Base-by-base conservation (phyloP, 2,888 invertebrate species). In the Aporophyla nigra region DNA sequence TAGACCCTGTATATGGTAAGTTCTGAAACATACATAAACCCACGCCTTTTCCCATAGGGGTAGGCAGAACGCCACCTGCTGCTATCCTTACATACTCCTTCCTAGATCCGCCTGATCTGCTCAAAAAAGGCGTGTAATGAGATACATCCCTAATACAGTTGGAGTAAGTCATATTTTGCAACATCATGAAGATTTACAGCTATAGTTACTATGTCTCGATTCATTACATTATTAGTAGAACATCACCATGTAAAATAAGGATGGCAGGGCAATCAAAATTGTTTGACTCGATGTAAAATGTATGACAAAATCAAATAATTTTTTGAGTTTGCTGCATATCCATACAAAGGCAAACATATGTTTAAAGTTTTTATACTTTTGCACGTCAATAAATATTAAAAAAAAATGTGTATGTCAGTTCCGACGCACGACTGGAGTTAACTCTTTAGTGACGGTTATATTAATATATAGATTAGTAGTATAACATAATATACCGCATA, bases 201-300 rank as follows among this genome's bases (percentile, higher is more conserved):
- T 62, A 40, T 33, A 33, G 56, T 19, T 46, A 56, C 5, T 53
- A 12, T 19, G 54, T 49, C 62, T 74, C 24, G 61, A 74, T 62
- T 21, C 10, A 19, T 46, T n/a, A 54, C n/a, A 65, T 9, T 49
- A 49, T 19, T 24, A 19, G 46, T 63, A 63, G 19, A 46, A 40
- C 16, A n/a, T 6, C 24, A 46, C 24, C 43, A 43, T 43, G 43
- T 43, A 43, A 9, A 9, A 46, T 19, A 24, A 65, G 24, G 19
- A 65, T 46, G 19, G 19, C 46, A 19, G 19, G 5, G 3, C 24
- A 24, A 46, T 0, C 19, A 12, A 63, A 46, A 43, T 3, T 6
- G 5, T 10, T 24, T 10, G 10, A 24, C 46, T 65, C 24, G 24
- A 63, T 63, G 24, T 63, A 63, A 10, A 24, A 24, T 63, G 19